These are phyloP conservation scores for Pycnomerus fuliginosus DNA, from an alignment of 2,888 invertebrate genomes.

Conservation along the genomic window DNA sequence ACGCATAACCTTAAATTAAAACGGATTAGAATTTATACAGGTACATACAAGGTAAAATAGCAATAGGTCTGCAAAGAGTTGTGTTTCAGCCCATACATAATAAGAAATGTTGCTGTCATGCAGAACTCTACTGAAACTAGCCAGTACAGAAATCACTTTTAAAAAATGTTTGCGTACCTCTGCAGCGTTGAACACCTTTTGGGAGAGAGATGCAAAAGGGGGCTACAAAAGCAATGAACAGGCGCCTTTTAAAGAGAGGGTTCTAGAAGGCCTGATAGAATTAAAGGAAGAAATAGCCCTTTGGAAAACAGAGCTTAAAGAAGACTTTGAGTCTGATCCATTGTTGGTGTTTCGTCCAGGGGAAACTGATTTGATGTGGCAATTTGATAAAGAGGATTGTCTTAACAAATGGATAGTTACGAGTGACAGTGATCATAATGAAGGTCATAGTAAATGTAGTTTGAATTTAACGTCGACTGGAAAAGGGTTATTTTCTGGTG, in stretches of 20 bases:
- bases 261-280: conserved; percentile 65
- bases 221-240: conserved; percentile 56
- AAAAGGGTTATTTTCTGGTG: conserved; percentile 72
- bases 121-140: too few relatives aligned
- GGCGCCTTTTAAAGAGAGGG: conserved; percentile 56
- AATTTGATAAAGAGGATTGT: conserved; percentile 63
- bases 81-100: too few relatives aligned
- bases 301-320: conserved; percentile 67
- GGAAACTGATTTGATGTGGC: conserved; percentile 74
- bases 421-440: conserved; percentile 76
- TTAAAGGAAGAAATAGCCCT: conserved; percentile 66
- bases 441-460: conserved; percentile 72
- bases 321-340: conserved; percentile 64
- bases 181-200: conserved; percentile 50
- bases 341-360: conserved; percentile 57
- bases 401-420: conserved; percentile 73
- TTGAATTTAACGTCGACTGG: conserved; percentile 68
- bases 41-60: too few relatives aligned
- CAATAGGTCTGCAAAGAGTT: too few relatives aligned
- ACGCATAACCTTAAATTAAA: too few relatives aligned
- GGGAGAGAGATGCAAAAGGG: conserved; percentile 62
- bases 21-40: too few relatives aligned
- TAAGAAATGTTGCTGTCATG: too few relatives aligned
- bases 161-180: conserved; percentile 36
- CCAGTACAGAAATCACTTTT: too few relatives aligned